Conservation (phyloP, 2,113 vertebrate species). For the Sinocyclocheilus rhinocerous region DNA sequence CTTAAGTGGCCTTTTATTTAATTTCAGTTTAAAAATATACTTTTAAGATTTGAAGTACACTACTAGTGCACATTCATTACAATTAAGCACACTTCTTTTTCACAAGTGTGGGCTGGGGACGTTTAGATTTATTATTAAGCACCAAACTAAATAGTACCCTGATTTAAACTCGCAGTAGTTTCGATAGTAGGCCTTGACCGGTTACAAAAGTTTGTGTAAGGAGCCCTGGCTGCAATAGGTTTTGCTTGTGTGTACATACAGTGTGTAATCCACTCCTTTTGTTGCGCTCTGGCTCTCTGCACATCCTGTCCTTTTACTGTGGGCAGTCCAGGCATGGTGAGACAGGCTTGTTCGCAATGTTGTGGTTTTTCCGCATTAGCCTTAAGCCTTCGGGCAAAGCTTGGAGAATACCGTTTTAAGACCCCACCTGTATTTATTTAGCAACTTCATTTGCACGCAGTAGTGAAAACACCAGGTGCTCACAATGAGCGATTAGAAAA, state of each 20-base stretch:
- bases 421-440: slow-evolving; percentile 64
- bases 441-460: slow-evolving; percentile 51
- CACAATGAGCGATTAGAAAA: slow-evolving; percentile 30
- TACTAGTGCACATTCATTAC: background rate
- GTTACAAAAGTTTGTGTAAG: background rate
- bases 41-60: too few species aligned
- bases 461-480: slow-evolving; percentile 53
- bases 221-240: background rate
- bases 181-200: background rate
- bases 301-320: slow-evolving; percentile 44
- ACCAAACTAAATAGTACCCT: background rate
- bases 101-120: background rate
- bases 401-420: slow-evolving; percentile 27
- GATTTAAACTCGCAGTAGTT: background rate
- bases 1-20: background rate
- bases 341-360: slow-evolving; percentile 29
- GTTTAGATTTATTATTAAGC: background rate
- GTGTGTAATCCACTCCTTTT: background rate
- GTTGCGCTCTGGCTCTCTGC: slow-evolving; percentile 10
- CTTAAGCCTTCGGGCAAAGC: slow-evolving; percentile 49
- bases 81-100: background rate
- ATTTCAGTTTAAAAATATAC: too few species aligned
- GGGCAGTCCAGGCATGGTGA: slow-evolving; percentile 35
- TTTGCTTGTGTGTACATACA: slow-evolving; percentile 25
- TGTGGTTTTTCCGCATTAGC: slow-evolving; percentile 51